Conservation (phyloP, 2,797 vertebrate species). For the Sebastes oblongus region DNA sequence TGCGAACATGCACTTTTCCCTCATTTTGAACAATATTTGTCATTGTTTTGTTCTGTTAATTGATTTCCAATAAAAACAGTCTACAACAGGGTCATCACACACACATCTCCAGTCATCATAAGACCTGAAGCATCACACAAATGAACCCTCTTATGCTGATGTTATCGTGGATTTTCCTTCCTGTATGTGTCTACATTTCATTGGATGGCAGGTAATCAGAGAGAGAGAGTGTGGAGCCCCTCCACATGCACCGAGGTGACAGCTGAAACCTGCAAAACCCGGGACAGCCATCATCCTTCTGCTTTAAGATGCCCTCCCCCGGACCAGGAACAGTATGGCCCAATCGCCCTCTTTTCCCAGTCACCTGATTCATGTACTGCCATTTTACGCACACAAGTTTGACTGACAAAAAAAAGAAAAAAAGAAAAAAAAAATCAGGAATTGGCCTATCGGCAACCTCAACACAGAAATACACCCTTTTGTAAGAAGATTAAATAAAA, state of each 20-base stretch:
- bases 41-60: too few species aligned
- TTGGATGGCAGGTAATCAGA: slow-evolving; percentile 48
- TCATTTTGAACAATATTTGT: too few species aligned
- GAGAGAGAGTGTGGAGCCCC: slow-evolving; percentile 20
- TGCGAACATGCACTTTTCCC: too few species aligned
- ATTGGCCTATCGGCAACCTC: slow-evolving; percentile 56
- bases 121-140: not conserved
- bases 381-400: slow-evolving; percentile 84
- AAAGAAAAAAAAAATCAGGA: not conserved
- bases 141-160: not conserved
- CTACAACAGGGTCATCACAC: not conserved
- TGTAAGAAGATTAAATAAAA: slow-evolving; percentile 39
- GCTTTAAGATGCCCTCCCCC: slow-evolving; percentile 83
- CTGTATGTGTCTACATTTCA: slow-evolving; percentile 55
- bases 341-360: slow-evolving; percentile 75
- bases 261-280: slow-evolving; percentile 38
- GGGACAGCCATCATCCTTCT: slow-evolving; percentile 60
- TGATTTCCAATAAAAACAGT: too few species aligned
- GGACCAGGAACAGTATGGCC: slow-evolving; percentile 60
- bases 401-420: slow-evolving; percentile 43
- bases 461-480: slow-evolving; percentile 62
- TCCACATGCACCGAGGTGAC: slow-evolving; percentile 31
- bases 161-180: slow-evolving; percentile 1
- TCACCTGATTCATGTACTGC: slow-evolving; percentile 86
- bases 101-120: not conserved